Percentiles rank a stretch among this genome's conserved stretches.
Evolutionary conservation across 2,113 vertebrate genomes (phyloP).

Genomic region (Toxotes chatareus): DNA sequence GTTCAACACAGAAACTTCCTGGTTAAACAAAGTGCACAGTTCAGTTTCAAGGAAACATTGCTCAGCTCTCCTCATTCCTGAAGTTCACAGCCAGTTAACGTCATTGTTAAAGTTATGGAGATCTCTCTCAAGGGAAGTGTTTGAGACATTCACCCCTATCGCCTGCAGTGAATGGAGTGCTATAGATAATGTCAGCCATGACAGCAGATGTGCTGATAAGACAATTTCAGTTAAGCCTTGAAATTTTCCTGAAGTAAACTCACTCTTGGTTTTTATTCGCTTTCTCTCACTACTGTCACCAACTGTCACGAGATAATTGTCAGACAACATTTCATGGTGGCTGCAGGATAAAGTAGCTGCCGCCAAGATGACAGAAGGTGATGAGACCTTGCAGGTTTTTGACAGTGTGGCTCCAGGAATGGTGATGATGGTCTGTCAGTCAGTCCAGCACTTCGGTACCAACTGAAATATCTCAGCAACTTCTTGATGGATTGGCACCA

Average conservation of each 20-base stretch:
- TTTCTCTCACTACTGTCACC: conserved; percentile 1
- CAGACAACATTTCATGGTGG: neutral
- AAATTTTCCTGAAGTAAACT: conserved; percentile 1
- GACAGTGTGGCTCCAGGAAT: neutral
- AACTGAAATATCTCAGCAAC: neutral
- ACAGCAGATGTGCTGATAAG: conserved; percentile 40
- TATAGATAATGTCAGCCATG: conserved; percentile 40
- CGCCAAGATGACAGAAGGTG: neutral
- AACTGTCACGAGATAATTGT: neutral
- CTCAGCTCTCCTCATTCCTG: conserved; percentile 39
- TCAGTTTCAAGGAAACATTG: conserved; percentile 20
- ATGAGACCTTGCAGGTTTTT: neutral
- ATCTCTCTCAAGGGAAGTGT: conserved; percentile 28
- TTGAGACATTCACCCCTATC: conserved; percentile 39
- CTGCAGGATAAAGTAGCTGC: neutral
- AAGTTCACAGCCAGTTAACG: conserved; percentile 43
- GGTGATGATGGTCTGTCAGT: neutral
- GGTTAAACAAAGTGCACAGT: conserved; percentile 7
- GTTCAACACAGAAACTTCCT: conserved; percentile 44
- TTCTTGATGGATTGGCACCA: neutral
- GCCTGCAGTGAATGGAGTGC: conserved; percentile 6
- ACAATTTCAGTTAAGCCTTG: conserved; percentile 26
- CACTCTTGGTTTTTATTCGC: neutral
- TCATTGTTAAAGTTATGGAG: conserved; percentile 52
- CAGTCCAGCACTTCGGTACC: neutral